Evolutionary conservation across 2,113 vertebrate genomes (phyloP).

Genomic region (Cochlearius cochlearius): DNA sequence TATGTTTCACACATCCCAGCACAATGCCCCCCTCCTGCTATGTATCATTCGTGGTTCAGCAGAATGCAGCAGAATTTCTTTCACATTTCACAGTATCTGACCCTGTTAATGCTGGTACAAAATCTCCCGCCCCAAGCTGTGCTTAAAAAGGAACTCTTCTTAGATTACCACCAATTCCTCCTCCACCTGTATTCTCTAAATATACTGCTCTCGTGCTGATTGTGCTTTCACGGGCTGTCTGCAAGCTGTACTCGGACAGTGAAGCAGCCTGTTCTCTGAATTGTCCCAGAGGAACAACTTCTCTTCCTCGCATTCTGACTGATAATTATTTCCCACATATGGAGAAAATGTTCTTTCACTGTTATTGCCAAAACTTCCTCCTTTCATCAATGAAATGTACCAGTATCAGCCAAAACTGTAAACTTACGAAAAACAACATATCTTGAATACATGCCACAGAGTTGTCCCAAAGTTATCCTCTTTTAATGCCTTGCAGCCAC

Average conservation of each 20-base stretch:
- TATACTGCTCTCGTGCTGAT: background rate
- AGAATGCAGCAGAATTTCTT: background rate
- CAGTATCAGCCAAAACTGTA: background rate
- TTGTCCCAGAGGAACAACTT: background rate
- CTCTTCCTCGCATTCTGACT: background rate
- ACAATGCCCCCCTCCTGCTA: background rate
- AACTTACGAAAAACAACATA: background rate
- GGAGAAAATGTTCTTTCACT: background rate
- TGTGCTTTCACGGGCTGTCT: background rate
- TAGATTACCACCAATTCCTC: background rate
- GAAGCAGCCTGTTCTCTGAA: background rate
- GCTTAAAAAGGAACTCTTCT: background rate
- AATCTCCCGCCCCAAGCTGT: background rate
- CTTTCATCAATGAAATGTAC: background rate
- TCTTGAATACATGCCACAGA: background rate
- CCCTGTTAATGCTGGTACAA: background rate
- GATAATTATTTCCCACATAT: background rate
- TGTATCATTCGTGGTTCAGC: background rate
- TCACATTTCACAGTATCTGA: background rate
- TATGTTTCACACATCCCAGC: background rate
- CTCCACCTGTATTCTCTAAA: background rate
- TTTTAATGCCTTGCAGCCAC: background rate
- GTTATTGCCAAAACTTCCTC: background rate
- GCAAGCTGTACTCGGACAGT: rapidly evolving
- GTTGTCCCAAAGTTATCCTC: background rate